phyloP scores from a whole-genome alignment of 2,888 invertebrate species.

The Apomyelois bistriatella region DNA sequence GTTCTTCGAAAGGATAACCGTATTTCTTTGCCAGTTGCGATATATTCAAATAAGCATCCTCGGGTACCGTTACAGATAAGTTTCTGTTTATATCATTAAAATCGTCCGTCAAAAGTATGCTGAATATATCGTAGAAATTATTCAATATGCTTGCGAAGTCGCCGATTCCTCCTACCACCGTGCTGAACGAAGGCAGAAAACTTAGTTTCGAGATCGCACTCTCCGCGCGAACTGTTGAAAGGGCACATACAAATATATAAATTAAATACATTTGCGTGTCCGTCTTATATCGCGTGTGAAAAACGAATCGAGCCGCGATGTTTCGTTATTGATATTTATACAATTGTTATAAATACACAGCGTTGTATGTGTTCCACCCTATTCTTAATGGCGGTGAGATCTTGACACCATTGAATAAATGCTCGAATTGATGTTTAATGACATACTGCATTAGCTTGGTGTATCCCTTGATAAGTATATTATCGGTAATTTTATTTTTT shows the following conservation, averaged over 20 bases:
- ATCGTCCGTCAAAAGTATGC: conserved; percentile 13
- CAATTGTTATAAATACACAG: conserved; percentile 9
- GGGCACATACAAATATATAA: conserved; percentile 9
- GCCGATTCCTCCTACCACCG: background rate
- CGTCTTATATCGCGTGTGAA: conserved; percentile 9
- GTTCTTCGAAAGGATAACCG: conserved; percentile 29
- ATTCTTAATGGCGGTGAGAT: conserved; percentile 23
- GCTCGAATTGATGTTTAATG: conserved; percentile 20
- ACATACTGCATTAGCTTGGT: conserved; percentile 16
- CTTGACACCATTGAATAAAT: conserved; percentile 14
- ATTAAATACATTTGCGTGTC: conserved; percentile 7
- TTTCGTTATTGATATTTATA: conserved; percentile 13
- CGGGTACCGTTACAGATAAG: conserved; percentile 20
- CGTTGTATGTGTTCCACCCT: conserved; percentile 21
- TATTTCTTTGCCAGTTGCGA: conserved; percentile 52
- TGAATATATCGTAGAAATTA: conserved; percentile 21
- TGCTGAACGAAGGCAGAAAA: background rate
- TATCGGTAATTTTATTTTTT: background rate
- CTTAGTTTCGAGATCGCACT: background rate
- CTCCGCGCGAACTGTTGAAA: background rate
- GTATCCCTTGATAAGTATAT: background rate
- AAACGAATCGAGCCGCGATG: conserved; percentile 11
- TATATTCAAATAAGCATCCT: conserved; percentile 47
- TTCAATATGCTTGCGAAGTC: conserved; percentile 13
- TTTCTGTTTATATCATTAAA: background rate